Evolutionary conservation across 2,888 invertebrate genomes (phyloP).

Genomic region (Drosophila anomalata): DNA sequence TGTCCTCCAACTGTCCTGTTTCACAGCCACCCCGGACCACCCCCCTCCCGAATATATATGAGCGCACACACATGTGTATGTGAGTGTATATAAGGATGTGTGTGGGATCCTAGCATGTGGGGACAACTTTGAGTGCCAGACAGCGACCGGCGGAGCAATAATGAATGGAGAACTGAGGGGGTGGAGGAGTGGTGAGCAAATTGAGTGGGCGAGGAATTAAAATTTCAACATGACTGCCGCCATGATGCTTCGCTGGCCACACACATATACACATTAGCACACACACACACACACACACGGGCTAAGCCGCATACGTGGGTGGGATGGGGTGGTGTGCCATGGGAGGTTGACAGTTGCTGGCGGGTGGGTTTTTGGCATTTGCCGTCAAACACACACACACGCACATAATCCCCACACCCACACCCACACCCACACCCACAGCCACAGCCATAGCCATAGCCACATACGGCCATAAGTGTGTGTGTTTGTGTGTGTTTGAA

Average conservation of each 20-base stretch:
- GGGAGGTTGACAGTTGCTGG: constrained; percentile 34
- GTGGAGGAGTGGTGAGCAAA: constrained; percentile 51
- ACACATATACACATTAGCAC: constrained; percentile 42
- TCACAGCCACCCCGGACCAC: neutral
- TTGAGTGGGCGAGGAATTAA: constrained; percentile 83
- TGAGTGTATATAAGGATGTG: constrained; percentile 6
- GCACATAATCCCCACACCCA: constrained; percentile 24
- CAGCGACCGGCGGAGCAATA: constrained; percentile 55
- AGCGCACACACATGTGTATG: too few relatives aligned
- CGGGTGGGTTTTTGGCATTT: constrained; percentile 78
- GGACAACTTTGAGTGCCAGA: constrained; percentile 74
- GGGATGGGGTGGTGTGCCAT: constrained; percentile 37
- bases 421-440: constrained; percentile 13
- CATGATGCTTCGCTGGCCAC: constrained; percentile 76
- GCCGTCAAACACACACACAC: constrained; percentile 57
- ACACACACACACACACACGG: constrained; percentile 33
- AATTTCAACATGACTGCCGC: constrained; percentile 81
- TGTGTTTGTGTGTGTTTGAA: constrained; percentile 51
- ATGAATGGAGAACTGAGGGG: constrained; percentile 13
- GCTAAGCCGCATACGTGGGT: constrained; percentile 19
- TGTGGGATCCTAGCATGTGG: constrained; percentile 25
- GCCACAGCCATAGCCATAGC: neutral
- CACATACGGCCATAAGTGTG: constrained; percentile 32
- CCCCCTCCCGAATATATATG: neutral
- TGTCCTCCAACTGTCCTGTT: constrained; percentile 41